These are phyloP conservation scores for Drosophila subsilvestris DNA, from an alignment of 2,888 invertebrate species.

Conservation along the genomic window DNA sequence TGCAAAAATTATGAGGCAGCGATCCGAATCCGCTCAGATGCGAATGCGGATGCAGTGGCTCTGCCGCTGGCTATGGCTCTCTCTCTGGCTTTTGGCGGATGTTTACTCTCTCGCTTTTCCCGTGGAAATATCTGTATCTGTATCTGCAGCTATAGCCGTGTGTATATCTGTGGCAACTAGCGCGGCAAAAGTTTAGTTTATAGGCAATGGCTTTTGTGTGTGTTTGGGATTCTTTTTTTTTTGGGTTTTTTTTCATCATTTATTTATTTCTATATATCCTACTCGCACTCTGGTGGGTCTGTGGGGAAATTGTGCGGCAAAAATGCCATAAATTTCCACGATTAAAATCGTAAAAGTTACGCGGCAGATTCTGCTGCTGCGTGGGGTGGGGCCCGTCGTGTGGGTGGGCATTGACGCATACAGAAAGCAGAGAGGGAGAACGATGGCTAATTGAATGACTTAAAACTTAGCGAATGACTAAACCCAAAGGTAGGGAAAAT, in stretches of 20 bases:
- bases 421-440: not conserved
- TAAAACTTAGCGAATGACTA: conserved; percentile 18
- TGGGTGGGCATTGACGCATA: conserved; percentile 24
- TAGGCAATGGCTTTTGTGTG: conserved; percentile 47
- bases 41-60: conserved; percentile 26
- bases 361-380: conserved; percentile 36
- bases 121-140: conserved; percentile 1
- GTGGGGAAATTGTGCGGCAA: conserved; percentile 68
- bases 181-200: conserved; percentile 63
- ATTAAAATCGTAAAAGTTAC: conserved; percentile 78
- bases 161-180: conserved; percentile 24
- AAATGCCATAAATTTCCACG: conserved; percentile 77
- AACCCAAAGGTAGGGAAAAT: not conserved
- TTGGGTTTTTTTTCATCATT: conserved; percentile 58
- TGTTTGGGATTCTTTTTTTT: conserved; percentile 13
- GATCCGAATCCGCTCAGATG: conserved; percentile 35
- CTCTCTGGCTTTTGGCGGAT: not conserved
- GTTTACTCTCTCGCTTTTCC: not conserved
- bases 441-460: conserved; percentile 14
- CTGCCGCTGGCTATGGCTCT: not conserved
- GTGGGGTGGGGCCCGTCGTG: conserved; percentile 12
- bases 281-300: conserved; percentile 38
- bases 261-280: conserved; percentile 57
- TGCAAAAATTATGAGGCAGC: conserved; percentile 69
- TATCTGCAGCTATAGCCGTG: conserved; percentile 17